A percentile compares a stretch with the other conserved stretches of the same genome.
phyloP scores from a whole-genome alignment of 2,797 vertebrate species.

The Esox lucius region DNA sequence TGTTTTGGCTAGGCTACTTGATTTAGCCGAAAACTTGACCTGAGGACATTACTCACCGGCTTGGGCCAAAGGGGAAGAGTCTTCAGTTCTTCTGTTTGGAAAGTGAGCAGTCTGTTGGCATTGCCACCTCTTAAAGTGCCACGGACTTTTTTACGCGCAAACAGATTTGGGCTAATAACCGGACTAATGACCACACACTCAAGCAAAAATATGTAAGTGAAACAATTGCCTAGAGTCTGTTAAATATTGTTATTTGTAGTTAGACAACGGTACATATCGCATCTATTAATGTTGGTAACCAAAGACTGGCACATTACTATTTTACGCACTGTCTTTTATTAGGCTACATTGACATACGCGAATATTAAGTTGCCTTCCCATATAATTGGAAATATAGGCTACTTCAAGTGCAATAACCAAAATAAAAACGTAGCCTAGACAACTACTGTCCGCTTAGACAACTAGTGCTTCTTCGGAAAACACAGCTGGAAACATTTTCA shows the following conservation, averaged over 20 bases:
- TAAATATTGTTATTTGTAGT: neutral
- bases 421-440: neutral
- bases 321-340: neutral
- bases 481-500: neutral
- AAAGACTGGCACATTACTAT: neutral
- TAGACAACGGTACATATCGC: too few species aligned
- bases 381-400: neutral
- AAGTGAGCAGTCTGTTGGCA: conserved; percentile 9
- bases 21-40: neutral
- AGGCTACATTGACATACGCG: neutral
- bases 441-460: neutral
- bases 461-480: neutral
- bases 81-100: neutral
- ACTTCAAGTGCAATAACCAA: neutral
- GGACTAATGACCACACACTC: neutral
- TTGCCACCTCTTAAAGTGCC: neutral
- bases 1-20: neutral
- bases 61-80: neutral
- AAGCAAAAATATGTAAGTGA: neutral
- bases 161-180: neutral
- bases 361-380: neutral
- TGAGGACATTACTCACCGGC: neutral
- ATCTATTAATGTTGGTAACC: neutral
- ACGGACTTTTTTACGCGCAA: conserved; percentile 2
- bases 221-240: neutral